phyloP scores from a whole-genome alignment of 1,140 invertebrate species.

The Druon quercuslanigerum region DNA sequence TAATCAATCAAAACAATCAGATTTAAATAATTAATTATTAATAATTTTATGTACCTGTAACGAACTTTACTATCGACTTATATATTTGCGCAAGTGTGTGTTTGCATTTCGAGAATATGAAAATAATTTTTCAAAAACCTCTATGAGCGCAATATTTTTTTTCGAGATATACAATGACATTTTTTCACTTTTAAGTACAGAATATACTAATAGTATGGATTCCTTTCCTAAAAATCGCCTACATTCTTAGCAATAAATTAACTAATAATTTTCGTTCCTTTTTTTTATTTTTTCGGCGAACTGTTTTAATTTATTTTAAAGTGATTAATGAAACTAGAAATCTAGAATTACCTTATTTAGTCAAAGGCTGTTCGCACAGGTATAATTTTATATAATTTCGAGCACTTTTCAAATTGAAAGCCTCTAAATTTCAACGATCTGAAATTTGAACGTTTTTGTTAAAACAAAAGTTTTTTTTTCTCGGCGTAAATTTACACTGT shows the following conservation, averaged over 20 bases:
- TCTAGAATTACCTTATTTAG: background rate
- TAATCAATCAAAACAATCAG: too few species aligned
- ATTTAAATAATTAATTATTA: background rate
- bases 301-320: background rate
- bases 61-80: conserved; percentile 20
- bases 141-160: background rate
- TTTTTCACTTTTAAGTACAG: conserved; percentile 41
- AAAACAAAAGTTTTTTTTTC: background rate
- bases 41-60: conserved; percentile 9
- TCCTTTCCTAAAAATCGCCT: conserved; percentile 22
- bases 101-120: conserved; percentile 1
- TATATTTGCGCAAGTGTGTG: background rate
- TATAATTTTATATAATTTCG: background rate
- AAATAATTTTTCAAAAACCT: background rate
- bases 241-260: conserved; percentile 13
- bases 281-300: background rate
- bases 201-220: conserved; percentile 38
- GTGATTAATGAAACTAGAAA: conserved; percentile 5
- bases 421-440: background rate
- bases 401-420: conserved; percentile 2
- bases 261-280: background rate
- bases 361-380: conserved; percentile 18
- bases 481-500: too few species aligned
- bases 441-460: background rate
- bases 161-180: background rate